Percentiles rank a stretch among this genome's conserved stretches.
Conservation (phyloP, 2,888 invertebrate species). For the Euplexia lucipara region DNA sequence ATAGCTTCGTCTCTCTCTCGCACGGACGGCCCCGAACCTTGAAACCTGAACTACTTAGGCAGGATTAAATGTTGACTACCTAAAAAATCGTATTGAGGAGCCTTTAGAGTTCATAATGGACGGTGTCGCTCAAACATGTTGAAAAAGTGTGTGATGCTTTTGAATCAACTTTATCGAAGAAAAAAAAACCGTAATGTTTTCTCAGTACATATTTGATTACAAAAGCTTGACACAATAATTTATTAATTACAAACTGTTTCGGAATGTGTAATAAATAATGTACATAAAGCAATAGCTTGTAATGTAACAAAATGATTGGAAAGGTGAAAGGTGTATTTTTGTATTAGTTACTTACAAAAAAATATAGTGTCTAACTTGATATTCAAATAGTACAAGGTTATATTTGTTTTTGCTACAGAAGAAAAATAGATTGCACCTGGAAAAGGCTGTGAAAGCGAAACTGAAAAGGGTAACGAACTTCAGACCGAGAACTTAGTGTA, state of each 20-base stretch:
- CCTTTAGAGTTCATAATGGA: neutral
- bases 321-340: slow-evolving; percentile 29
- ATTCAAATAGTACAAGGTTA: slow-evolving; percentile 71
- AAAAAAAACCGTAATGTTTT: neutral
- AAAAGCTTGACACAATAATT: slow-evolving; percentile 4
- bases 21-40: neutral
- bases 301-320: slow-evolving; percentile 10
- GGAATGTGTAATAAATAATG: slow-evolving; percentile 31
- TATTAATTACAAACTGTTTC: neutral
- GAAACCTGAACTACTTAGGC: neutral
- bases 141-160: slow-evolving; percentile 3
- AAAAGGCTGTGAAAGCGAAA: slow-evolving; percentile 89
- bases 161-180: slow-evolving; percentile 13
- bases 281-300: slow-evolving; percentile 36
- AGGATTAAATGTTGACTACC: slow-evolving; percentile 1
- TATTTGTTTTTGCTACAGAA: slow-evolving; percentile 90
- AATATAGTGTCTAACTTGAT: slow-evolving; percentile 67
- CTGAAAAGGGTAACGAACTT: slow-evolving; percentile 87
- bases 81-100: slow-evolving; percentile 3
- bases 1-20: neutral
- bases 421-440: slow-evolving; percentile 91
- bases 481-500: slow-evolving; percentile 85
- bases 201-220: neutral
- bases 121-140: neutral
- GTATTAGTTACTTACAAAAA: slow-evolving; percentile 13